Evolutionary conservation across 2,888 invertebrate genomes (phyloP), one percentile per base, ranked within the genome.

Genomic region (Vesta saturnalis): DNA sequence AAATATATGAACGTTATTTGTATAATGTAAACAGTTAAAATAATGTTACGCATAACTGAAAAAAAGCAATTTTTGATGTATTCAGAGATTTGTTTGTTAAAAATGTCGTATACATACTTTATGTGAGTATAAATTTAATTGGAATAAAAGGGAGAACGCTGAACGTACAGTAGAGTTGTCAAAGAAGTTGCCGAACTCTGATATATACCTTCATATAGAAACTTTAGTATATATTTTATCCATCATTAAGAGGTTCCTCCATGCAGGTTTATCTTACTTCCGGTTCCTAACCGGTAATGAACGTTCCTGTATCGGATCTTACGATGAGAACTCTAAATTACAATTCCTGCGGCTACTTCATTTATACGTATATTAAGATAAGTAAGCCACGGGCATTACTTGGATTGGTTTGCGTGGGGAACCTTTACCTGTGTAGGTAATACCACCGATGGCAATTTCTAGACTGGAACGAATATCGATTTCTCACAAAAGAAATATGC

Each of bases 241-340:
- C 69, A 60, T 78, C 77, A 77, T 75, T 73, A 71, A 74, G 73
- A 72, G 73, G 73, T 75, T 74, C 73, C 76, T 76, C 76, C 73
- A 60, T 67, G 67, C 57, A 67, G 69, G 69, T 71, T 71, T 77
- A 77, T 77, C 78, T 72, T 59, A 54, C 60, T 72, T 73, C 73
- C 72, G 72, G 68, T 73, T 73, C 72, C 74, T 72, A 70, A 73
- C 76, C 77, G 76, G 76, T 77, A 76, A 77, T 77, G 74, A 76
- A 72, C 73, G 73, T 77, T 77, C 76, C 77, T 76, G 73, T 72
- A 72, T 72, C 72, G 70, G 70, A 72, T 69, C 64, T 63, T 64
- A 64, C 62, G 67, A 70, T 60, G 70, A 72, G 70, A 69, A 64
- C 65, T 69, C 64, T 71, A 72, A 72, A 72, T 72, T 72, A 72